Conservation (phyloP, 1,140 invertebrate genomes). For the Temnothorax nylanderi region DNA sequence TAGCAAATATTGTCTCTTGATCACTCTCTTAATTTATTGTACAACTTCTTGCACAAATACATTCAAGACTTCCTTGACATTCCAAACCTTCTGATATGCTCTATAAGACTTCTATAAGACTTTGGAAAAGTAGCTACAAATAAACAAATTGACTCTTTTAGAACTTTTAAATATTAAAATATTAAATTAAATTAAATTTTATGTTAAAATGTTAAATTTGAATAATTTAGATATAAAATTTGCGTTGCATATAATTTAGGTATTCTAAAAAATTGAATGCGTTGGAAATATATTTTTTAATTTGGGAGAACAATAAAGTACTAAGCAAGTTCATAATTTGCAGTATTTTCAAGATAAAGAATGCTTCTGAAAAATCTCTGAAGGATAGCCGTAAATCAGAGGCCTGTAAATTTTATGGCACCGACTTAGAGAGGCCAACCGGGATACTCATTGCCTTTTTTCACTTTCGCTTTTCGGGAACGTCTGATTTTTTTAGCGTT, state of each 20-base stretch:
- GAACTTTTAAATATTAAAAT: not conserved
- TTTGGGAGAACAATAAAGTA: not conserved
- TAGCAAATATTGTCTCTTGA: not conserved
- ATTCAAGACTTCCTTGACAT: not conserved
- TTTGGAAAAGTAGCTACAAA: not conserved
- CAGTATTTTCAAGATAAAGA: not conserved
- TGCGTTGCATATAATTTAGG: not conserved
- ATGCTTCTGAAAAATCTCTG: not conserved
- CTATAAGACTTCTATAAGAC: not conserved
- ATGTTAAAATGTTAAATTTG: not conserved
- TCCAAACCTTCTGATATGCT: not conserved
- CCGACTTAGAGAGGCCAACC: not conserved
- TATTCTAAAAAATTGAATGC: not conserved
- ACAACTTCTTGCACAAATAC: not conserved
- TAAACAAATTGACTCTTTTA: not conserved
- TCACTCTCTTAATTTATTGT: not conserved
- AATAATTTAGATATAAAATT: not conserved
- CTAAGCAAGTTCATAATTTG: not conserved
- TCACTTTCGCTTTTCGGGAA: slow-evolving; percentile 7
- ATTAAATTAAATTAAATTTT: not conserved
- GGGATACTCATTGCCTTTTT: slow-evolving; percentile 18
- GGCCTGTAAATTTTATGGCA: slow-evolving; percentile 16
- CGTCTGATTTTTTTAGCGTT: slow-evolving; percentile 12
- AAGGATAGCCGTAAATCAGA: slow-evolving; percentile 16
- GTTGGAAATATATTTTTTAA: not conserved